A percentile compares a stretch with the other conserved stretches of the same genome.
These are phyloP conservation scores for Pangasius krempfi DNA, from an alignment of 2,797 vertebrate genomes.

Conservation along the genomic window DNA sequence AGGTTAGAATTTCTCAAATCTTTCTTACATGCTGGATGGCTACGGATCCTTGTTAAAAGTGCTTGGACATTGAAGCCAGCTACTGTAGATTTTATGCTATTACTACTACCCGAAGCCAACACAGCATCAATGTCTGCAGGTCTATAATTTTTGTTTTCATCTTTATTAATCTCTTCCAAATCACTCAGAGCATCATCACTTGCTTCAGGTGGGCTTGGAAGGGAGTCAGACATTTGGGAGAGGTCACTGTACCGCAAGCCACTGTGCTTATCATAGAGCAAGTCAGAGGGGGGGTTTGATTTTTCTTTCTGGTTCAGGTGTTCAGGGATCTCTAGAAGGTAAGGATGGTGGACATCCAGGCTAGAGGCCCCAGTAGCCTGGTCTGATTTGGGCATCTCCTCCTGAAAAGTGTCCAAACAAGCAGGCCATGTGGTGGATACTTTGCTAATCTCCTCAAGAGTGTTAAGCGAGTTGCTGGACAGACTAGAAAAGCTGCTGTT, in stretches of 20 bases:
- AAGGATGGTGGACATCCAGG: conserved; percentile 74
- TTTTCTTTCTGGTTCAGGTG: conserved; percentile 55
- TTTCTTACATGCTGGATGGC: conserved; percentile 39
- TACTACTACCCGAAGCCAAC: conserved; percentile 59
- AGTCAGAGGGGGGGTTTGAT: conserved; percentile 61
- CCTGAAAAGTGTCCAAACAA: conserved; percentile 58
- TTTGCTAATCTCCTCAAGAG: conserved; percentile 84
- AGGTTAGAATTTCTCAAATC: conserved; percentile 34
- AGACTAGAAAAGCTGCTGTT: conserved; percentile 82
- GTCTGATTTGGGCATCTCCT: conserved; percentile 62
- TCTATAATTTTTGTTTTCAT: conserved; percentile 44
- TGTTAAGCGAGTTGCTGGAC: conserved; percentile 87
- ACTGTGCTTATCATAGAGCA: conserved; percentile 73
- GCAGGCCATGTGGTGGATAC: conserved; percentile 51
- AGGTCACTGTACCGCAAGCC: conserved; percentile 80
- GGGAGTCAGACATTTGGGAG: conserved; percentile 71
- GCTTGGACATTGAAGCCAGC: conserved; percentile 53
- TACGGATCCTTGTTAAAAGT: conserved; percentile 55
- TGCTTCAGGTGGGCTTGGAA: conserved; percentile 71
- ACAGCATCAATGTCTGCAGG: conserved; percentile 54
- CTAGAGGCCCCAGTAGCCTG: conserved; percentile 64
- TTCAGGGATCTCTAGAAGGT: conserved; percentile 73
- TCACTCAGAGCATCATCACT: conserved; percentile 74
- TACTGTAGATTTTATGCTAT: conserved; percentile 50
- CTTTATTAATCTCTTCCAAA: conserved; percentile 65